Conservation (phyloP, 2,113 vertebrate species). For the Jacana jacana region DNA sequence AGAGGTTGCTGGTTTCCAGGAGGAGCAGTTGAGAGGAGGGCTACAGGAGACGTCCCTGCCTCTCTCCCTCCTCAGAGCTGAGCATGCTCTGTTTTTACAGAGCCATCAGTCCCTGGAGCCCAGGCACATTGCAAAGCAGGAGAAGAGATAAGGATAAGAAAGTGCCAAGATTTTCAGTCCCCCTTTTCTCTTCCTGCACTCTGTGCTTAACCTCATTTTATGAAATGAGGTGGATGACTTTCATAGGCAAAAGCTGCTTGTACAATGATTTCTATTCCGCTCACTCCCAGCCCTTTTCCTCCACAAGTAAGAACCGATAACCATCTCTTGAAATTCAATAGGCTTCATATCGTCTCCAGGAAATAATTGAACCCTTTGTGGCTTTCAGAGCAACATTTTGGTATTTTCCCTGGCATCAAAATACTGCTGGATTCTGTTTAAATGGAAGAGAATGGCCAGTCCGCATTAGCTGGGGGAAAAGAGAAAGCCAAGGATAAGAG, state of each 20-base stretch:
- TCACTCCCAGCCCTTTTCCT: conserved; percentile 15
- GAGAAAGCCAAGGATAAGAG: not conserved
- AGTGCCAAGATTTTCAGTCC: not conserved
- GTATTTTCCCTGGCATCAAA: conserved; percentile 44
- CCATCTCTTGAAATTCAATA: conserved; percentile 64
- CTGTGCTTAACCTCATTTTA: not conserved
- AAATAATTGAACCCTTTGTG: conserved; percentile 58
- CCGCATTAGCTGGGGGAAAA: not conserved
- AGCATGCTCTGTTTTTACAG: not conserved
- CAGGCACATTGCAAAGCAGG: not conserved
- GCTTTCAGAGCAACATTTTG: conserved; percentile 40
- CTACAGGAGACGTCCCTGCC: not conserved
- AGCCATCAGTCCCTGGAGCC: not conserved
- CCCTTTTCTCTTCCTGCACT: not conserved
- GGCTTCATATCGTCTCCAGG: conserved; percentile 40
- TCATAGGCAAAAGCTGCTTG: conserved; percentile 13
- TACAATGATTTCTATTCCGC: conserved; percentile 23
- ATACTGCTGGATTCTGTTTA: conserved; percentile 30
- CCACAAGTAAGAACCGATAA: conserved; percentile 4
- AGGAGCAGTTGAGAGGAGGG: not conserved
- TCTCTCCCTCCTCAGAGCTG: not conserved
- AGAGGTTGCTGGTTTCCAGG: not conserved
- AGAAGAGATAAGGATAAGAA: not conserved
- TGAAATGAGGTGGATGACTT: not conserved
- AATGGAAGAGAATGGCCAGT: conserved; percentile 28